A percentile compares a stretch with the other conserved stretches of the same genome.
Conservation (phyloP, 2,888 invertebrate species). For the Coleophora deauratella region DNA sequence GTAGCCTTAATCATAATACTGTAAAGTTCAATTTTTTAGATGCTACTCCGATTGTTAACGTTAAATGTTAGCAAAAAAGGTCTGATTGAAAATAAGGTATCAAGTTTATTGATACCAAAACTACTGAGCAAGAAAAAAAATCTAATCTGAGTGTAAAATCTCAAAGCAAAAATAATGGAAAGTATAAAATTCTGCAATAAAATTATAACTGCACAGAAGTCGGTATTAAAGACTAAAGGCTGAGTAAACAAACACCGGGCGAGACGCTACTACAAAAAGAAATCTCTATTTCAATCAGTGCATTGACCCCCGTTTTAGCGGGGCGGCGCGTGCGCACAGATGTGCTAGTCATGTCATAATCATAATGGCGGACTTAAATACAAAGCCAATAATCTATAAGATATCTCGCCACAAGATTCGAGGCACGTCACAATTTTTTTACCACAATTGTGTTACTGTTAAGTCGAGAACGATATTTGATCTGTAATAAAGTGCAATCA, state of each 20-base stretch:
- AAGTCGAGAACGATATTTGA: slow-evolving; percentile 29
- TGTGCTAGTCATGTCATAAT: slow-evolving; percentile 63
- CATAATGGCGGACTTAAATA: slow-evolving; percentile 58
- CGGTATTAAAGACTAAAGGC: slow-evolving; percentile 1
- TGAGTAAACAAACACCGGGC: slow-evolving; percentile 32
- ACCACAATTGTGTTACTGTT: slow-evolving; percentile 64
- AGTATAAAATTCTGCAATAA: too few relatives aligned
- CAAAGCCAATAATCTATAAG: slow-evolving; percentile 61
- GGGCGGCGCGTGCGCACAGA: slow-evolving; percentile 49
- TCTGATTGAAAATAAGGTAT: too few relatives aligned
- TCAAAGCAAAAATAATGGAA: too few relatives aligned
- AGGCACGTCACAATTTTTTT: slow-evolving; percentile 65
- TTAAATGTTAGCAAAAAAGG: too few relatives aligned
- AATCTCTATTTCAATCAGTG: slow-evolving; percentile 36
- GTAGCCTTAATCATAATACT: too few relatives aligned
- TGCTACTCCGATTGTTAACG: too few relatives aligned
- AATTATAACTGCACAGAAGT: too few relatives aligned
- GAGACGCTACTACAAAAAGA: slow-evolving; percentile 38
- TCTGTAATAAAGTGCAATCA: slow-evolving; percentile 53
- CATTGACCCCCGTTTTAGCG: slow-evolving; percentile 46
- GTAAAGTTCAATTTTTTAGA: too few relatives aligned
- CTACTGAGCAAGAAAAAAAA: too few relatives aligned
- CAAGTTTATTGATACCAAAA: too few relatives aligned
- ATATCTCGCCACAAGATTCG: slow-evolving; percentile 42
- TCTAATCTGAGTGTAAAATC: too few relatives aligned